A percentile compares a stretch with the other conserved stretches of the same genome.
phyloP scores from a whole-genome alignment of 1,140 invertebrate species.

The Melanaphis sacchari region DNA sequence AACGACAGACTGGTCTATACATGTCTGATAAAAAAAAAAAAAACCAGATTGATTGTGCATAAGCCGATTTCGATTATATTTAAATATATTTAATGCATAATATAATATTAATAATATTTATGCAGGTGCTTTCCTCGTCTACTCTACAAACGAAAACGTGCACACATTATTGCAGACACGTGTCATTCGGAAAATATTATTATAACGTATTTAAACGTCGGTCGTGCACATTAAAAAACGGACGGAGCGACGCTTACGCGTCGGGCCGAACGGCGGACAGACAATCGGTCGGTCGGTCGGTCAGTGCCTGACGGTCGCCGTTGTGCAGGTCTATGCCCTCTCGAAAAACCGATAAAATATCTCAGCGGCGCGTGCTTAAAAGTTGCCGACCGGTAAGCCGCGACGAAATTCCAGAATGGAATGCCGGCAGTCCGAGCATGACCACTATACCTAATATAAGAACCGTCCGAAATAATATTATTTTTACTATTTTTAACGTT shows the following conservation, averaged over 20 bases:
- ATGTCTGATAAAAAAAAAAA: neutral
- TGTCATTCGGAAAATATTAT: neutral
- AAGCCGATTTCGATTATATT: neutral
- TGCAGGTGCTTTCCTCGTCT: neutral
- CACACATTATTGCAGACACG: neutral
- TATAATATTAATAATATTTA: neutral
- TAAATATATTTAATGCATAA: neutral
- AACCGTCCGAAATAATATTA: neutral
- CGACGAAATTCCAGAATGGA: neutral
- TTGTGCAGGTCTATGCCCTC: neutral
- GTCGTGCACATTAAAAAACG: no score
- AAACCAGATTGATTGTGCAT: no score
- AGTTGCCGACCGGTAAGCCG: neutral
- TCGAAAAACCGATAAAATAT: neutral
- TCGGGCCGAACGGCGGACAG: neutral
- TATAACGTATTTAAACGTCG: neutral
- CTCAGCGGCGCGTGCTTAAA: neutral
- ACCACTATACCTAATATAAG: neutral
- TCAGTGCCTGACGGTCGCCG: neutral
- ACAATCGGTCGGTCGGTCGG: neutral
- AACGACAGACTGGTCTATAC: no score
- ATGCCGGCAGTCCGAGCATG: neutral
- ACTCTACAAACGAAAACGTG: neutral
- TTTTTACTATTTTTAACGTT: neutral
- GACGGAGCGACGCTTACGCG: neutral